Percentiles rank a stretch among this genome's conserved stretches.
These are phyloP conservation scores for Cyanocitta stelleri DNA, from an alignment of 2,113 vertebrate genomes.

Conservation along the genomic window DNA sequence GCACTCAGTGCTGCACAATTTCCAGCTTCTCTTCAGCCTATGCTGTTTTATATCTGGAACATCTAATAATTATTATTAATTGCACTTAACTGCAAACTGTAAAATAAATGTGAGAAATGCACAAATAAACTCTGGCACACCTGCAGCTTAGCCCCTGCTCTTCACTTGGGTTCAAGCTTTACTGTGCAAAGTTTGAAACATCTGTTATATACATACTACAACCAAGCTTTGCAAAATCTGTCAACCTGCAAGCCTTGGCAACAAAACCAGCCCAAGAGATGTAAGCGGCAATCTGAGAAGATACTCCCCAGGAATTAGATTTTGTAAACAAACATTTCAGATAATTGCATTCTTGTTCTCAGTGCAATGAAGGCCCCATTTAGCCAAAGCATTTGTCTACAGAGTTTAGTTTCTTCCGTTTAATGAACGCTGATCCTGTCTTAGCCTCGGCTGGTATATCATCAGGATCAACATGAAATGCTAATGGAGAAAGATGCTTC, in stretches of 20 bases:
- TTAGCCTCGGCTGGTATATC: constrained; percentile 11
- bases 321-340: constrained; percentile 67
- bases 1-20: accelerated
- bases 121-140: background rate
- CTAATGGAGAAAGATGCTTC: constrained; percentile 2
- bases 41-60: background rate
- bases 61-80: background rate
- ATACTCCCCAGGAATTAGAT: constrained; percentile 67
- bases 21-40: background rate
- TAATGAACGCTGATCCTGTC: constrained; percentile 45
- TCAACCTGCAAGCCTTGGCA: constrained; percentile 43
- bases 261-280: constrained; percentile 27
- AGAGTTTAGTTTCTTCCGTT: constrained; percentile 48
- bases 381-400: constrained; percentile 46
- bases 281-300: constrained; percentile 37
- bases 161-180: background rate
- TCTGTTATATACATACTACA: background rate
- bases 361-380: constrained; percentile 55
- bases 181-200: background rate
- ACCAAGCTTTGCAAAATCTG: background rate
- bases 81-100: background rate
- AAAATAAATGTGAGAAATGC: background rate
- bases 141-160: background rate
- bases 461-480: constrained; percentile 47
- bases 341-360: constrained; percentile 73